A percentile compares a stretch with the other conserved stretches of the same genome.
Evolutionary conservation across 2,797 vertebrate genomes (phyloP).

Genomic region (Cirrhinus molitorella): DNA sequence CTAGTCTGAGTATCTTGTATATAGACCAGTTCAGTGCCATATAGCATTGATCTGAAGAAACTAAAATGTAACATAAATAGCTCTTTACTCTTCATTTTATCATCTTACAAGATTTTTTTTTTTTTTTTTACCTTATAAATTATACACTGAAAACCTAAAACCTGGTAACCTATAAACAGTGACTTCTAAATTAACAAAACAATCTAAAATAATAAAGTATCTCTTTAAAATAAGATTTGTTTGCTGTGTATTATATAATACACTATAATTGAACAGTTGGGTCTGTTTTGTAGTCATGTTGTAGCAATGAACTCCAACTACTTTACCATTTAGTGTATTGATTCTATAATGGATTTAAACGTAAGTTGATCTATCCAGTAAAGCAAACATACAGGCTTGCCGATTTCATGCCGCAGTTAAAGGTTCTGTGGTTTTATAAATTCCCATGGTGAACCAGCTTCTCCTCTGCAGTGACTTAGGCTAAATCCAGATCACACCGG

Average conservation of each 20-base stretch:
- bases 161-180: no score
- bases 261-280: neutral
- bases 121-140: no score
- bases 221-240: no score
- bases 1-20: no score
- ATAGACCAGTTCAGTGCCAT: neutral
- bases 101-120: no score
- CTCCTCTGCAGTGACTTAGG: slow-evolving; percentile 50
- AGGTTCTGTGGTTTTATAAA: slow-evolving; percentile 18
- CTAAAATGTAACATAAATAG: no score
- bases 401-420: neutral
- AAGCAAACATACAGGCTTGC: neutral
- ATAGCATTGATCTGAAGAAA: no score
- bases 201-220: no score
- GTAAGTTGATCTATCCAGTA: neutral
- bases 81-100: neutral
- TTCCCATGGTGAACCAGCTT: slow-evolving; percentile 30
- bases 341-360: neutral
- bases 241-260: no score
- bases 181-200: no score
- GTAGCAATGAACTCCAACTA: neutral
- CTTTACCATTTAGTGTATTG: neutral
- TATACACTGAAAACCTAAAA: no score
- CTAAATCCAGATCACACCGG: slow-evolving; percentile 67
- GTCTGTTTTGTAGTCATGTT: neutral